These are phyloP conservation scores for Ondatra zibethicus DNA, from an alignment of 2,113 vertebrate genomes.

Conservation along the genomic window DNA sequence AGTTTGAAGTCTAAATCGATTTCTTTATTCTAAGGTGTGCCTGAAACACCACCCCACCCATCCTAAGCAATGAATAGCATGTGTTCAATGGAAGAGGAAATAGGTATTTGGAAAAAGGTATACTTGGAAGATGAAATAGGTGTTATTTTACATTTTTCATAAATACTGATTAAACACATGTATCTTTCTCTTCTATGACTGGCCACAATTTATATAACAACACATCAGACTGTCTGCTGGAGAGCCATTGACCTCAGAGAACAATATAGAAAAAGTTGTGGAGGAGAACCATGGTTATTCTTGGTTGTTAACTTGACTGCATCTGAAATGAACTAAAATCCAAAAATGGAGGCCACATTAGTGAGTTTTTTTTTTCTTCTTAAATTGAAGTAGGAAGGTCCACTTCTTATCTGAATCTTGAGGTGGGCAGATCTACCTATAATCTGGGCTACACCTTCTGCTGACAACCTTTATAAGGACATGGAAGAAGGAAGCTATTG, in stretches of 20 bases:
- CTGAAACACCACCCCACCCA: neutral
- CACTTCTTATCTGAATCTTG: too few relatives aligned
- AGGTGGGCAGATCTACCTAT: too few relatives aligned
- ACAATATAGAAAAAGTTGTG: neutral
- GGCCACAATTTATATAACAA: neutral
- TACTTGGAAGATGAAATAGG: neutral
- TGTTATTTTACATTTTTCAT: neutral
- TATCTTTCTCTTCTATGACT: neutral
- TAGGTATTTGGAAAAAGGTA: neutral
- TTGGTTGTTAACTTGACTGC: neutral
- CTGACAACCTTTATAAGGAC: neutral
- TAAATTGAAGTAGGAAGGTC: neutral
- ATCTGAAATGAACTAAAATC: neutral
- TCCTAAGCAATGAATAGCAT: neutral
- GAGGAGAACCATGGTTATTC: neutral
- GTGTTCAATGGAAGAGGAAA: neutral
- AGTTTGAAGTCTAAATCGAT: constrained; percentile 42
- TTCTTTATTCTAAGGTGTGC: constrained; percentile 19
- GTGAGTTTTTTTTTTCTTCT: neutral
- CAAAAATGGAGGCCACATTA: neutral
- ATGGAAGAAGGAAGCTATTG: neutral
- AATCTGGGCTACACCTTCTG: too few relatives aligned
- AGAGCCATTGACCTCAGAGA: neutral
- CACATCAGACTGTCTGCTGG: neutral
- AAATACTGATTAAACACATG: neutral